Percentiles rank a stretch among this genome's conserved stretches.
phyloP scores from a whole-genome alignment of 2,113 vertebrate species.

The Siphamia tubifer region DNA sequence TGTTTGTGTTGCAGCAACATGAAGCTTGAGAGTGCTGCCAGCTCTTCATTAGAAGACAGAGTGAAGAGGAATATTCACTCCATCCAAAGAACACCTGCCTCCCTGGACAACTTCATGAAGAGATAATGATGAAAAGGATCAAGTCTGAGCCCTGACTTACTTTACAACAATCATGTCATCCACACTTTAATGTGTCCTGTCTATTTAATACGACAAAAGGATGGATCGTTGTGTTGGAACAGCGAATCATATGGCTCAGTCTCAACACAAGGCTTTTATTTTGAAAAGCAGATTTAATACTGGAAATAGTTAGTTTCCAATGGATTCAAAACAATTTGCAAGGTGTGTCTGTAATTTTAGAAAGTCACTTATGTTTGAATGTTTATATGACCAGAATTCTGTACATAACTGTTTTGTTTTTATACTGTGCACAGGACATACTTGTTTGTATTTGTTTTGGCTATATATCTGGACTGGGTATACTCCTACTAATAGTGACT shows the following conservation, averaged over 20 bases:
- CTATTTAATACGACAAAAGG: not conserved
- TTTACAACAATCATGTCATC: not conserved
- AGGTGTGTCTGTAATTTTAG: not conserved
- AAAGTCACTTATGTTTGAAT: not conserved
- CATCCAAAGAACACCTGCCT: slow-evolving; percentile 90
- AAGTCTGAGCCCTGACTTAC: not conserved
- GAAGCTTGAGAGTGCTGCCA: slow-evolving; percentile 90
- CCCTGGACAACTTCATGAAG: slow-evolving; percentile 95
- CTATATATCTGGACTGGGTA: no score
- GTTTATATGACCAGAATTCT: not conserved
- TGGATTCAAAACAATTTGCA: not conserved
- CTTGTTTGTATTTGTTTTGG: slow-evolving; percentile 6
- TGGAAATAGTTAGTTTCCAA: not conserved
- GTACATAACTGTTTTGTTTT: slow-evolving; percentile 40
- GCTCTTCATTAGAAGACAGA: slow-evolving; percentile 89
- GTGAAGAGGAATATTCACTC: slow-evolving; percentile 97
- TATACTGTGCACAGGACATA: not conserved
- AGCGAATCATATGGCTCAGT: not conserved
- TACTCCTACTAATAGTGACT: no score
- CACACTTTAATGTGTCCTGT: not conserved
- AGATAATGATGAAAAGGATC: slow-evolving; percentile 70
- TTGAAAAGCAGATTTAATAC: slow-evolving; percentile 12
- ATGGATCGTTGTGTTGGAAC: not conserved
- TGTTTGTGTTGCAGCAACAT: slow-evolving; percentile 79
- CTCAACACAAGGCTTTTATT: slow-evolving; percentile 11